Conservation (phyloP, 1,140 invertebrate genomes). For the Pygmarrhopalites habei region DNA sequence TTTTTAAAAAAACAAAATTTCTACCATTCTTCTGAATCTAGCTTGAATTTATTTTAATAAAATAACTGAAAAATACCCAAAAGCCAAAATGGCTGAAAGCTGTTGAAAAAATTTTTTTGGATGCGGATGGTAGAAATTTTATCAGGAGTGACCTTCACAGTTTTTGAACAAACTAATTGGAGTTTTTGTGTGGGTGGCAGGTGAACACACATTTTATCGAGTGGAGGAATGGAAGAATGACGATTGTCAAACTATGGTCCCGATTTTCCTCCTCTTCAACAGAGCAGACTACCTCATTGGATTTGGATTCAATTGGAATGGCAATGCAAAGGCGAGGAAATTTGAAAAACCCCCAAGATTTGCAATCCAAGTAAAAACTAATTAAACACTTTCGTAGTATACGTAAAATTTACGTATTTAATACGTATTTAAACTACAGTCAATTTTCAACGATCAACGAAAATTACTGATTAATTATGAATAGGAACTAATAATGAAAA, state of each 20-base stretch:
- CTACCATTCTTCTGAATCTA: no score
- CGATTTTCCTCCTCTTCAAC: constrained; percentile 17
- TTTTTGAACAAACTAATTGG: neutral
- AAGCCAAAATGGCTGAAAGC: no score
- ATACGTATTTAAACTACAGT: no score
- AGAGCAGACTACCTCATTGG: constrained; percentile 4
- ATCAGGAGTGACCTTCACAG: neutral
- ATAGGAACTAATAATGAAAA: no score
- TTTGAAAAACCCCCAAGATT: constrained; percentile 2
- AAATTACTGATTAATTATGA: no score
- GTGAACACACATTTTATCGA: constrained; percentile 10
- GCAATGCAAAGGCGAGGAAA: neutral
- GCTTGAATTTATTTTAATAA: no score
- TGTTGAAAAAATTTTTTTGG: no score
- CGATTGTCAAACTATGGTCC: neutral
- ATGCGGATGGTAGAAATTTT: no score
- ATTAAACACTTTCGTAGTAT: neutral
- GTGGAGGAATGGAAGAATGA: neutral
- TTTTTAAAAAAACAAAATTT: no score
- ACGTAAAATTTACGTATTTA: no score
- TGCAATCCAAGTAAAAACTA: constrained; percentile 8
- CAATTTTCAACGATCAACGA: no score
- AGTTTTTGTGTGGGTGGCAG: neutral
- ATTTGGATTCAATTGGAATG: constrained; percentile 8
- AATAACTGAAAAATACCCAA: no score